Evolutionary conservation across 2,113 vertebrate genomes (phyloP).

Genomic region (Tonatia bakeri): DNA sequence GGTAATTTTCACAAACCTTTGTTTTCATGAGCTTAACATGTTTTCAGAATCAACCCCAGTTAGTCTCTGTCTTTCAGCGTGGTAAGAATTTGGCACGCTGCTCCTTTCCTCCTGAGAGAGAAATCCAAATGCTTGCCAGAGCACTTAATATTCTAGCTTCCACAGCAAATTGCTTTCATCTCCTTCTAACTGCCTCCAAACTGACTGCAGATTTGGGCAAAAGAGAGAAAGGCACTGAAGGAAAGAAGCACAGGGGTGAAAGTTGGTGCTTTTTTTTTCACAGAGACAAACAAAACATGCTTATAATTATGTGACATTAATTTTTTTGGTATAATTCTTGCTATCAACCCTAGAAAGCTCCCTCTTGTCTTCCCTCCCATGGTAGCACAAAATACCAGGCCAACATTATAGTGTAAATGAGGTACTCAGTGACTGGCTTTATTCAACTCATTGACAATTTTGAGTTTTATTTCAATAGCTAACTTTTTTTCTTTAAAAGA

Average conservation of each 20-base stretch:
- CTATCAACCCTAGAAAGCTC: neutral
- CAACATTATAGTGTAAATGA: neutral
- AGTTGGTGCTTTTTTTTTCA: neutral
- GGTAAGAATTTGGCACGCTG: slow-evolving; percentile 39
- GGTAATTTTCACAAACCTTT: neutral
- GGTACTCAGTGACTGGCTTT: neutral
- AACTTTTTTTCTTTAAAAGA: slow-evolving; percentile 5
- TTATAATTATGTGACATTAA: neutral
- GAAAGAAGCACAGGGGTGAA: neutral
- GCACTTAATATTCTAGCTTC: slow-evolving; percentile 48
- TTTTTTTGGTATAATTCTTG: neutral
- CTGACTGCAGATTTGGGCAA: slow-evolving; percentile 10
- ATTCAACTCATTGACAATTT: neutral
- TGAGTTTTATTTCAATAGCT: slow-evolving; percentile 22
- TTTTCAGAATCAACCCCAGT: neutral
- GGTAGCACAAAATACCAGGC: neutral
- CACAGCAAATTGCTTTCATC: slow-evolving; percentile 48
- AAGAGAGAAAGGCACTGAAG: neutral
- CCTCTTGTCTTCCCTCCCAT: neutral
- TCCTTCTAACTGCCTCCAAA: slow-evolving; percentile 20
- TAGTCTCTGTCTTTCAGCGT: slow-evolving; percentile 12
- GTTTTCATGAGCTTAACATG: neutral
- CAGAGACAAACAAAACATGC: neutral
- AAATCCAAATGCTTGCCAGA: slow-evolving; percentile 46
- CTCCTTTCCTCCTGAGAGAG: slow-evolving; percentile 26